These are phyloP conservation scores for Scolopax rusticola DNA, from an alignment of 2,797 vertebrate genomes.

Conservation along the genomic window DNA sequence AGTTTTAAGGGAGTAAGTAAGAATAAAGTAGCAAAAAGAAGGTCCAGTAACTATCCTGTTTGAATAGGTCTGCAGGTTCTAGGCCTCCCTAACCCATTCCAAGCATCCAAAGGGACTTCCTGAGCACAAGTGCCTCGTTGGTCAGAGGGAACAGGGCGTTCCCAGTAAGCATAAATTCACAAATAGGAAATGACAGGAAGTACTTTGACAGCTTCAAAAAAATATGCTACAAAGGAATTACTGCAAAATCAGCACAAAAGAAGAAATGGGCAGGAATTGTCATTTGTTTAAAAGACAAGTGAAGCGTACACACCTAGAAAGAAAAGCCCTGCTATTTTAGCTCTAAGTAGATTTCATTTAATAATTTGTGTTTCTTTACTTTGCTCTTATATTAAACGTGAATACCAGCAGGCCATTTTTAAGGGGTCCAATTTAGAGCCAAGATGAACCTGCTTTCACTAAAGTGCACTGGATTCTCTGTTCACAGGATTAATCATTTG, in stretches of 20 bases:
- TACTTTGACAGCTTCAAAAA: neutral
- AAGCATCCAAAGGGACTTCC: neutral
- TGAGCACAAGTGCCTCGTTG: neutral
- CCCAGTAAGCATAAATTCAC: neutral
- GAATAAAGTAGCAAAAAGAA: neutral
- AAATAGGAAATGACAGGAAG: neutral
- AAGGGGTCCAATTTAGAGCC: neutral
- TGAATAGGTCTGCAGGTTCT: neutral
- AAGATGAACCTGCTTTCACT: neutral
- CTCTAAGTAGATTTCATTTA: neutral
- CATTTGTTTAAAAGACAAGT: neutral
- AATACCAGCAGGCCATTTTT: neutral
- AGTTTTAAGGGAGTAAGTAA: neutral
- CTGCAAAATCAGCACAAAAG: slow-evolving; percentile 15
- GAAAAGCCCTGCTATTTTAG: neutral
- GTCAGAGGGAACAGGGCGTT: neutral
- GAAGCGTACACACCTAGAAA: neutral
- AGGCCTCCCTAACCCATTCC: neutral
- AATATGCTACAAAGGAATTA: neutral
- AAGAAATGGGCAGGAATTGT: neutral
- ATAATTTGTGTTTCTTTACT: neutral
- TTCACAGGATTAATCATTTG: neutral
- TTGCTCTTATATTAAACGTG: neutral
- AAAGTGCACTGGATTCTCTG: neutral
- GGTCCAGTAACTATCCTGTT: neutral